Conservation (phyloP, 2,113 vertebrate genomes). For the Poeciliopsis occidentalis region DNA sequence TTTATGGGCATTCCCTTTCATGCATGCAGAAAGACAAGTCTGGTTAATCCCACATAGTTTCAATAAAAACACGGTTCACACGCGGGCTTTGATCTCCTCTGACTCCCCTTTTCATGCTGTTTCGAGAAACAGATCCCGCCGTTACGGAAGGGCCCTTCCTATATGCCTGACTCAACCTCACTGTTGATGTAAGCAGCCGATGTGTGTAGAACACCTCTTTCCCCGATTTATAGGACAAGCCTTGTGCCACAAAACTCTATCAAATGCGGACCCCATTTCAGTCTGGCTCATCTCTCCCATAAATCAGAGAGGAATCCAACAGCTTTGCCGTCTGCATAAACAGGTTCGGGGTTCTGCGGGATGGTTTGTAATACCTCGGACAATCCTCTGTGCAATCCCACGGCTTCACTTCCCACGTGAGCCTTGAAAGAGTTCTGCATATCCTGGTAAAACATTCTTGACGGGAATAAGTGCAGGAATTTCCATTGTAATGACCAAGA, state of each 20-base stretch:
- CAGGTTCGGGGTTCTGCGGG: conserved; percentile 11
- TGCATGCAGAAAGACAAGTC: conserved; percentile 10
- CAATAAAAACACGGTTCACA: conserved; percentile 37
- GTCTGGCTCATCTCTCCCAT: conserved; percentile 21
- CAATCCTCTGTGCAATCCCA: conserved; percentile 39
- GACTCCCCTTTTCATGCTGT: conserved; percentile 25
- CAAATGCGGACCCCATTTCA: conserved; percentile 30
- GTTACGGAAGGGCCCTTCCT: conserved; percentile 36
- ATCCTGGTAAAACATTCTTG: conserved; percentile 10
- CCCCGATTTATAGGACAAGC: conserved; percentile 19
- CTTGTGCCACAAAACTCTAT: conserved; percentile 11
- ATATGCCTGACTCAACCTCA: conserved; percentile 9
- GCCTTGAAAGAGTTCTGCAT: conserved; percentile 24
- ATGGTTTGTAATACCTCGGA: conserved; percentile 18
- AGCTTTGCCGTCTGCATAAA: conserved; percentile 43
- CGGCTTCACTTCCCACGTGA: conserved; percentile 5
- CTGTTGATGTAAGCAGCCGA: conserved; percentile 21
- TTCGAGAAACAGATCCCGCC: conserved; percentile 33
- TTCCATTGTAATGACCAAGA: not conserved
- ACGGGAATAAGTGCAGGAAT: not conserved
- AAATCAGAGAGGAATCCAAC: conserved; percentile 32
- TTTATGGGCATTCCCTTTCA: conserved; percentile 1
- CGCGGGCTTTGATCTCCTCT: conserved; percentile 50
- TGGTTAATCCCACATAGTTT: conserved; percentile 32
- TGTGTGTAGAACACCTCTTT: conserved; percentile 29